These are phyloP conservation scores for Drosophila santomea DNA, from an alignment of 1,140 invertebrate species.

Conservation along the genomic window DNA sequence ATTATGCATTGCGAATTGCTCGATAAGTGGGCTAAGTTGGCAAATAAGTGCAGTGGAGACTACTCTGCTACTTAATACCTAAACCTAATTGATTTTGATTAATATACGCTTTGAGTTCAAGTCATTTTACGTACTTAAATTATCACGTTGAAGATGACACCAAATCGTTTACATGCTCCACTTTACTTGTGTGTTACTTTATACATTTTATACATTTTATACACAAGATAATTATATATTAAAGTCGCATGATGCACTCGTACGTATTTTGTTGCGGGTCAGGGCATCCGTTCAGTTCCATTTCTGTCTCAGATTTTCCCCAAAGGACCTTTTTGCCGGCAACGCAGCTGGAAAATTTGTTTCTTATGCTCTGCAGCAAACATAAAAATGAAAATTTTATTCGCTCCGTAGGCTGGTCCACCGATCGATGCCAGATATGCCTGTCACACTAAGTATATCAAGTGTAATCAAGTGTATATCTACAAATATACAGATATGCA, in stretches of 20 bases:
- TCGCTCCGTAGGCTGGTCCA: conserved; percentile 37
- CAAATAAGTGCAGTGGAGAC: background rate
- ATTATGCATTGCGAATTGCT: background rate
- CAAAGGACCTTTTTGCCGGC: conserved; percentile 13
- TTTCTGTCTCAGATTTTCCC: background rate
- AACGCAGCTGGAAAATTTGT: conserved; percentile 17
- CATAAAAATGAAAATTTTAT: conserved; percentile 57
- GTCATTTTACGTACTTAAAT: background rate
- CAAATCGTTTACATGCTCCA: too few relatives aligned
- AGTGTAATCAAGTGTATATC: conserved; percentile 49
- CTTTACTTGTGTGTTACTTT: too few relatives aligned
- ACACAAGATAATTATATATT: conserved; percentile 3
- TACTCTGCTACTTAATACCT: background rate
- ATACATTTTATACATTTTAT: background rate
- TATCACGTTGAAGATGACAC: background rate
- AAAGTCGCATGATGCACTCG: background rate
- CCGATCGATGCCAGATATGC: conserved; percentile 48
- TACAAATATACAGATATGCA: background rate
- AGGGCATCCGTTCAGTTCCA: background rate
- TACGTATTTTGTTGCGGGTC: conserved; percentile 8
- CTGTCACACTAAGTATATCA: conserved; percentile 51
- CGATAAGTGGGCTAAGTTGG: background rate
- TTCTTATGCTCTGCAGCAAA: conserved; percentile 35
- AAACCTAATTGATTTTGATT: too few relatives aligned
- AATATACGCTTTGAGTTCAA: too few relatives aligned